Base-by-base conservation (phyloP, 2,113 vertebrate genomes). In the Circaetus gallicus region DNA sequence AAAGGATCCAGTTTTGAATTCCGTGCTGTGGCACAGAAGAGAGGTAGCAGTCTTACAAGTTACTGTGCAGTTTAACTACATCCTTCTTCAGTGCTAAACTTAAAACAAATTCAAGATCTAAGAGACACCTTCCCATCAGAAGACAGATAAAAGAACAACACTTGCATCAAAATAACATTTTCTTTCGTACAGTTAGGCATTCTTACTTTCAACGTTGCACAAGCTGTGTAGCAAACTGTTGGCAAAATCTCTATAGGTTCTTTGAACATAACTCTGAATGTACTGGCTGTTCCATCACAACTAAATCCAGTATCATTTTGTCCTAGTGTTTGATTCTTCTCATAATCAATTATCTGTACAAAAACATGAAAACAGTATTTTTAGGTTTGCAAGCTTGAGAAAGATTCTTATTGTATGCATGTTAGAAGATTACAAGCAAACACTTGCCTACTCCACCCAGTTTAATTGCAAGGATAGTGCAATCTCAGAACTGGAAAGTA, bases 231-330 rank as follows among this genome's bases (percentile, higher is more conserved):
- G 98, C 98, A 99, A 93, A 99, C 98, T 0, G 98, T 99, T 93
- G 99, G 99, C 63, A 99, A 94, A 81, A 99, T 99, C 95, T 99
- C 99, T 88, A 99, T 98, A 4, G 99, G 99, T 61, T 99, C 99
- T 91, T 99, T 99, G 97, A 99, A 99, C 99, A 99, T 99, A 55
- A 99, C 99, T 96, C 99, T 97, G 98, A 99, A 99, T 0, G 99
- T 99, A 91, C 95, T 99, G 12, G 99, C 98, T 6, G 99, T 99
- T 77, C 99, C 99, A 19, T 99, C 99, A 69, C 99, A 99, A 90
- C 99, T 99, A 82, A 99, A 99, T 13, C 99, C 99, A 2, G 99
- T 99, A 91, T 99, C 99, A 0, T 99, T 99, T 70, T 99, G 99
- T 73, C 99, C 99, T 29, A 99, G 98, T 0, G 98, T 99, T 47